Conservation (phyloP, 2,113 vertebrate genomes). For the Catagonus wagneri region DNA sequence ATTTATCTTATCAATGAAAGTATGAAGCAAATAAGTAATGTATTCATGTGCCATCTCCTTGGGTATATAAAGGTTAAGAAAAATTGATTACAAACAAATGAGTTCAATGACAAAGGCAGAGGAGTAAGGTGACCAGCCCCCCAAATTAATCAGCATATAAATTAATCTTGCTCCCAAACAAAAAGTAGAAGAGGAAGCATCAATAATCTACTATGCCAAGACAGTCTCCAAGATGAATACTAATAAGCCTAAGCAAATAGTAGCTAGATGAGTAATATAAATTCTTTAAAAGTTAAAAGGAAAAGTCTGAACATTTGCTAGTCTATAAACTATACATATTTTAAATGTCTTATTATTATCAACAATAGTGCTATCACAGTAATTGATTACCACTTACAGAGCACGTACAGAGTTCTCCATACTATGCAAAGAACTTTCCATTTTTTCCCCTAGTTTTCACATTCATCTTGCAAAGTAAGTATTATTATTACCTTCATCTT, state of each 20-base stretch:
- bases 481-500: background rate
- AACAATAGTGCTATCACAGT: background rate
- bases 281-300: conserved; percentile 55
- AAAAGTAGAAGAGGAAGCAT: conserved; percentile 77
- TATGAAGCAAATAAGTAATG: conserved; percentile 81
- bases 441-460: background rate
- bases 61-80: conserved; percentile 83
- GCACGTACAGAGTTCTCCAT: background rate
- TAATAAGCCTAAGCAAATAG: conserved; percentile 53
- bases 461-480: background rate
- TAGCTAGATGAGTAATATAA: conserved; percentile 39
- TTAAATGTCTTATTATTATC: background rate
- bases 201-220: conserved; percentile 68
- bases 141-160: conserved; percentile 87
- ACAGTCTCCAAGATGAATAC: conserved; percentile 65
- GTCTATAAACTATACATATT: background rate
- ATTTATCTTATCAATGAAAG: conserved; percentile 71
- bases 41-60: conserved; percentile 73
- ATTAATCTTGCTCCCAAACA: conserved; percentile 84
- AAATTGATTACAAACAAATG: conserved; percentile 86
- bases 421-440: background rate
- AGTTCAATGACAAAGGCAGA: conserved; percentile 82
- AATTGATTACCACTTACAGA: background rate
- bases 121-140: conserved; percentile 72
- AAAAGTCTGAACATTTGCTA: background rate